A percentile compares a stretch with the other conserved stretches of the same genome.
These are phyloP conservation scores for Melanotaenia maccullochi DNA, from an alignment of 2,797 vertebrate genomes.

Conservation along the genomic window DNA sequence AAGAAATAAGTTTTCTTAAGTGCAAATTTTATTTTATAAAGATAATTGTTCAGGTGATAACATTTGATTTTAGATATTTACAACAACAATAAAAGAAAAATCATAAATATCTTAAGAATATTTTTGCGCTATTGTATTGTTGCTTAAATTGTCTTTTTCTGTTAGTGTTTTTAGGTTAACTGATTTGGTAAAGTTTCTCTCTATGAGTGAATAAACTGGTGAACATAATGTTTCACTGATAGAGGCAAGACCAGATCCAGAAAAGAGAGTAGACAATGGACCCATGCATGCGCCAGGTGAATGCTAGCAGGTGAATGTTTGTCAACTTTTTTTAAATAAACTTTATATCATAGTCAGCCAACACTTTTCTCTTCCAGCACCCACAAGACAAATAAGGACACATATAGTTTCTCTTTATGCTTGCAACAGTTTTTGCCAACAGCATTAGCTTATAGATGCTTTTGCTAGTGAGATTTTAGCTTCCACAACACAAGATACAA, in stretches of 20 bases:
- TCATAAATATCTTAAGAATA: too few species aligned
- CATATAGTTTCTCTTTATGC: too few species aligned
- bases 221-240: too few species aligned
- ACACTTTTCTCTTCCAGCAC: neutral
- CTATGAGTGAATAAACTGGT: too few species aligned
- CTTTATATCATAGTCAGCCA: neutral
- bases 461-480: neutral
- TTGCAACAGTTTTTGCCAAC: neutral
- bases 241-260: too few species aligned
- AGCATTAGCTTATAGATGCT: neutral
- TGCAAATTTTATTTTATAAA: constrained; percentile 58
- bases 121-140: neutral
- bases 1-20: constrained; percentile 53
- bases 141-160: neutral
- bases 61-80: neutral
- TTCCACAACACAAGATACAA: too few species aligned
- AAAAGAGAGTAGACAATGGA: too few species aligned
- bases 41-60: constrained; percentile 64
- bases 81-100: too few species aligned
- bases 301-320: too few species aligned
- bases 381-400: neutral
- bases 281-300: too few species aligned
- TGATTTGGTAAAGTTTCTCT: neutral
- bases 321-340: neutral
- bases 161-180: neutral